Evolutionary conservation across 2,797 vertebrate genomes (phyloP).

Genomic region (Scolopax bukidnonensis): DNA sequence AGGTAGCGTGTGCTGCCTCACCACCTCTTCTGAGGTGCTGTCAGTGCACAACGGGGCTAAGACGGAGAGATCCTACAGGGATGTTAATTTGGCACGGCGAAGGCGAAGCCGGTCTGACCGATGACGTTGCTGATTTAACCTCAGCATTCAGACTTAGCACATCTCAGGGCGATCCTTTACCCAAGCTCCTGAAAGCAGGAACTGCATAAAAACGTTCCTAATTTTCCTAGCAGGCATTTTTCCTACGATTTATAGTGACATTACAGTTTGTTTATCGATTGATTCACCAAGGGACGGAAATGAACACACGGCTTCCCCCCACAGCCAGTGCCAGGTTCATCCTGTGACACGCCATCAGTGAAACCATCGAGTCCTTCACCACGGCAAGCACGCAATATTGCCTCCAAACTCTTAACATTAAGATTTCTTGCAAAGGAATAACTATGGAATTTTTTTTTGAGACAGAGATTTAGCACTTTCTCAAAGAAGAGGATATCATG

Average conservation of each 20-base stretch:
- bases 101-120: constrained; percentile 1
- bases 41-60: not conserved
- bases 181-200: constrained; percentile 15
- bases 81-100: not conserved
- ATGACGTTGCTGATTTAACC: not conserved
- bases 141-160: not conserved
- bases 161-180: not conserved
- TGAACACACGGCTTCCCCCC: not conserved
- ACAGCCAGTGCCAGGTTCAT: not conserved
- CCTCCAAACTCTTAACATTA: not conserved
- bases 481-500: not conserved
- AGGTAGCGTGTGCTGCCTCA: not conserved
- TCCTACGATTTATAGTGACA: constrained; percentile 38
- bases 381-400: not conserved
- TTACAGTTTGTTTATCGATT: constrained; percentile 48
- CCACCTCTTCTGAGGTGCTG: not conserved
- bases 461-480: not conserved
- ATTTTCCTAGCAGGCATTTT: constrained; percentile 25
- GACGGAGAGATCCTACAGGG: rapidly evolving
- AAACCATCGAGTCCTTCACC: not conserved
- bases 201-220: constrained; percentile 7
- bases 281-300: not conserved
- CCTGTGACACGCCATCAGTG: not conserved
- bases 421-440: not conserved
- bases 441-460: not conserved